Evolutionary conservation across 2,113 vertebrate species (phyloP).

Genomic region (Hemichromis elongatus): DNA sequence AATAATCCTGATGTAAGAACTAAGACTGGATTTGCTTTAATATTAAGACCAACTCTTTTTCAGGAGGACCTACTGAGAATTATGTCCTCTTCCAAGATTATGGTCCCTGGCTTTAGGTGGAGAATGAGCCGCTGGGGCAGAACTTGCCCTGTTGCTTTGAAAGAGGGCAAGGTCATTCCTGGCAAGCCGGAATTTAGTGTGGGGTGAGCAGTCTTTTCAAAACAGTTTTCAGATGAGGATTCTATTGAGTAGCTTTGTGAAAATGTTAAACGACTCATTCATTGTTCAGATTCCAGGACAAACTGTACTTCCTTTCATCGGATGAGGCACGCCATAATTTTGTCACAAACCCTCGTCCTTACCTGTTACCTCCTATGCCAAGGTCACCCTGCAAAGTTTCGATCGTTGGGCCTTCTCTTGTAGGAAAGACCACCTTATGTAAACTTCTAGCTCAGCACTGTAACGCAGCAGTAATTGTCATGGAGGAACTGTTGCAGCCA

Average conservation of each 20-base stretch:
- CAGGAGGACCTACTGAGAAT: slow-evolving; percentile 81
- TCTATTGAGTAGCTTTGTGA: not conserved
- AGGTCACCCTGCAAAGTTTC: slow-evolving; percentile 82
- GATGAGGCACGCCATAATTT: slow-evolving; percentile 79
- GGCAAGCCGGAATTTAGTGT: slow-evolving; percentile 80
- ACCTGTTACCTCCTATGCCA: slow-evolving; percentile 90
- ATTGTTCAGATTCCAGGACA: slow-evolving; percentile 85
- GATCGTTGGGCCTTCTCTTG: slow-evolving; percentile 77
- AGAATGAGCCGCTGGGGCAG: slow-evolving; percentile 84
- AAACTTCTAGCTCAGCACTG: slow-evolving; percentile 78
- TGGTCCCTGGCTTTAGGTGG: slow-evolving; percentile 84
- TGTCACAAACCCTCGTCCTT: slow-evolving; percentile 79
- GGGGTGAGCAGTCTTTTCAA: slow-evolving; percentile 69
- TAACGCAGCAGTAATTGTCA: slow-evolving; percentile 79
- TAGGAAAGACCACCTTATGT: slow-evolving; percentile 84
- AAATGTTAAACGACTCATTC: not conserved
- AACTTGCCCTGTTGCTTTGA: slow-evolving; percentile 85
- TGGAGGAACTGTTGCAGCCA: slow-evolving; percentile 63
- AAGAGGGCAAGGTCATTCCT: slow-evolving; percentile 74
- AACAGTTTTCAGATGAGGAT: not conserved
- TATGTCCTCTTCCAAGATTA: slow-evolving; percentile 66
- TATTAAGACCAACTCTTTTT: not conserved
- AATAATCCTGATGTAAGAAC: not conserved
- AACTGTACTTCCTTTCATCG: slow-evolving; percentile 85
- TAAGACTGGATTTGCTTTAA: not conserved